Base-by-base conservation (phyloP, 2,797 vertebrate genomes). In the Muscicapa comitata region DNA sequence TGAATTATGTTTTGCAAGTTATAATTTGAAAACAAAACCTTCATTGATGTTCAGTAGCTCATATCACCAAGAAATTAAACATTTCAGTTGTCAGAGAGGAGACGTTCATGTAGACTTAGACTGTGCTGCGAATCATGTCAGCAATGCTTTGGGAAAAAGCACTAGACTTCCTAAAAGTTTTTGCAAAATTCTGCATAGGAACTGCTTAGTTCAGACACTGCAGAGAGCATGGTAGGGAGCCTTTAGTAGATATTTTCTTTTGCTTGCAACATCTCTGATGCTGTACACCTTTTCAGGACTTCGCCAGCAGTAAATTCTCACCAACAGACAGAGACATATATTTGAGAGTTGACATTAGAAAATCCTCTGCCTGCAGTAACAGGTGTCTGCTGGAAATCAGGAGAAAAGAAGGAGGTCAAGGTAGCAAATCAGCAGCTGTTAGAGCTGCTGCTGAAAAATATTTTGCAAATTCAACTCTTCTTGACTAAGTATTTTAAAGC, bases 1-100 rank as follows among this genome's bases (percentile, higher is more conserved):
- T 97, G 97, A 97, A 98, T 96, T 97, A 77, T 86, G 77, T 86
- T 97, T 40, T 38, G 21, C 73, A 95, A 96, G 21, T 90, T 95
- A 66, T 90, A 88, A 94, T 96, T 97, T 96, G 84, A 94, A 96
- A 89, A 96, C 13, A 24, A 97, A 97, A 86, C 25, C 40, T 95
- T 94, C 91, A 89, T 94, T 89, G 93, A 67, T 58, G 90, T 92
- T 97, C 84, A 77, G 58, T 87, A 83, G 89, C 61, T 95, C 23
- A 8, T 74, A 93, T 82, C 80, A 94, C 93, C 82, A 92, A 92
- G 37, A 95, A 95, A 97, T 96, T 86, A 97, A 96, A 94, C 47
- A n/a, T 86, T 93, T 88, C 78, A 76, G 65, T 90, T 94, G 80
- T 71, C 70, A 75, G 40, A 80, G 73, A 95, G 90, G 50, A 88